Evolutionary conservation across 2,888 invertebrate species (phyloP).

Genomic region (Vannuccia rotundouncinata): DNA sequence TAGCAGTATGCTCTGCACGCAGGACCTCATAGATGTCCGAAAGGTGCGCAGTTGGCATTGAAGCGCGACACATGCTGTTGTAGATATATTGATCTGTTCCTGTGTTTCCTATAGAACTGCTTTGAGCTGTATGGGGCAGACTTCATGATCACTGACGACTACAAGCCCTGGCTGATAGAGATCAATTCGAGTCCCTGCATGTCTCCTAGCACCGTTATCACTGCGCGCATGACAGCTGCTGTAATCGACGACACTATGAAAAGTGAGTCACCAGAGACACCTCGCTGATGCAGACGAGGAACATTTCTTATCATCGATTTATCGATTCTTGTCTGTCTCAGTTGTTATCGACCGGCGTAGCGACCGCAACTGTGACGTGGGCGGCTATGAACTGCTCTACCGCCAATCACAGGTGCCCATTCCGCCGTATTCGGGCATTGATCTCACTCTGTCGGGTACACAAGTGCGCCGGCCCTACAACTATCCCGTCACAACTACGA

Average conservation of each 20-base stretch:
- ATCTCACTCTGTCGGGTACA: conserved; percentile 43
- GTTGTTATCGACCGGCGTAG: conserved; percentile 54
- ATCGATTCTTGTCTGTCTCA: conserved; percentile 42
- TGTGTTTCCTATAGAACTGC: conserved; percentile 62
- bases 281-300: neutral
- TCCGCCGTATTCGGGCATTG: conserved; percentile 56
- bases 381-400: conserved; percentile 55
- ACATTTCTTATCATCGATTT: neutral
- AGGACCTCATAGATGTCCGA: conserved; percentile 59
- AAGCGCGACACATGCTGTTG: neutral
- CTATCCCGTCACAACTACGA: neutral
- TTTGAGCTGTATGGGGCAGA: conserved; percentile 88
- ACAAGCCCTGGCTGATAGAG: conserved; percentile 77
- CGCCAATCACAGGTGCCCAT: conserved; percentile 52
- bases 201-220: conserved; percentile 75
- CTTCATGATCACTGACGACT: conserved; percentile 74
- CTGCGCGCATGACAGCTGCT: conserved; percentile 71
- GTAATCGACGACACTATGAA: conserved; percentile 78
- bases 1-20: conserved; percentile 71
- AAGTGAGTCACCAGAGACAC: conserved; percentile 60
- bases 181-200: conserved; percentile 81
- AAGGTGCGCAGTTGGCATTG: conserved; percentile 49
- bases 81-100: neutral
- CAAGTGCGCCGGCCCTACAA: conserved; percentile 29
- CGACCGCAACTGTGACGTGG: conserved; percentile 54